A percentile compares a stretch with the other conserved stretches of the same genome.
These are phyloP conservation scores for Synodontis membranacea DNA, from an alignment of 2,113 vertebrate species.

Conservation along the genomic window DNA sequence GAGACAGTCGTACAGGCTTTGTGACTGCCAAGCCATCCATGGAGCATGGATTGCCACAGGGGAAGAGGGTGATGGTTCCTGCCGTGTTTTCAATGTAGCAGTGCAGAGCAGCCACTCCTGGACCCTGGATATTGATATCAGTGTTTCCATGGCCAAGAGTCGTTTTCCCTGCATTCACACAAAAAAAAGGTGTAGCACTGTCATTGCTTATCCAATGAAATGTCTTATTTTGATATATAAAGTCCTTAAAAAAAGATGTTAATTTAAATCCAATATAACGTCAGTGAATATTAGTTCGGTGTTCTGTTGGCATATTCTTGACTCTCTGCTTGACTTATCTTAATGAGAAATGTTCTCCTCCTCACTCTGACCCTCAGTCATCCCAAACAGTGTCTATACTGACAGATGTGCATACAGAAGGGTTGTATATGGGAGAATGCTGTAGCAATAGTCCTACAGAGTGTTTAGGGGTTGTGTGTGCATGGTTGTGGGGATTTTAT, in stretches of 20 bases:
- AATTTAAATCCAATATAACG: background rate
- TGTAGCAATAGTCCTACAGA: background rate
- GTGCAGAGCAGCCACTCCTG: constrained; percentile 79
- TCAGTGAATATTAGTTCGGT: background rate
- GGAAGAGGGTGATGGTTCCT: constrained; percentile 84
- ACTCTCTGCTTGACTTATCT: background rate
- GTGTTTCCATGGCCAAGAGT: constrained; percentile 80
- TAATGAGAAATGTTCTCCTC: background rate
- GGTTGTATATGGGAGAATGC: background rate
- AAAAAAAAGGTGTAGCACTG: background rate
- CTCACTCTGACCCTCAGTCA: background rate
- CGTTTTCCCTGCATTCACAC: constrained; percentile 81
- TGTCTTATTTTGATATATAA: background rate
- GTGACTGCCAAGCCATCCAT: constrained; percentile 78
- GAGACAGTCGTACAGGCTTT: constrained; percentile 82
- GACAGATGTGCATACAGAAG: constrained; percentile 53
- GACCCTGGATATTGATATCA: constrained; percentile 86
- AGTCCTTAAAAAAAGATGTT: background rate
- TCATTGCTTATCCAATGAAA: background rate
- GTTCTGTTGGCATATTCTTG: background rate
- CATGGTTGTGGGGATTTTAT: background rate
- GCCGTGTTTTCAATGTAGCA: constrained; percentile 87
- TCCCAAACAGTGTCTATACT: constrained; percentile 1
- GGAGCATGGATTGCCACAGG: constrained; percentile 85
- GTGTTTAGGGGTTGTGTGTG: background rate